Evolutionary conservation across 2,113 vertebrate genomes (phyloP).

Genomic region (Caracal caracal): DNA sequence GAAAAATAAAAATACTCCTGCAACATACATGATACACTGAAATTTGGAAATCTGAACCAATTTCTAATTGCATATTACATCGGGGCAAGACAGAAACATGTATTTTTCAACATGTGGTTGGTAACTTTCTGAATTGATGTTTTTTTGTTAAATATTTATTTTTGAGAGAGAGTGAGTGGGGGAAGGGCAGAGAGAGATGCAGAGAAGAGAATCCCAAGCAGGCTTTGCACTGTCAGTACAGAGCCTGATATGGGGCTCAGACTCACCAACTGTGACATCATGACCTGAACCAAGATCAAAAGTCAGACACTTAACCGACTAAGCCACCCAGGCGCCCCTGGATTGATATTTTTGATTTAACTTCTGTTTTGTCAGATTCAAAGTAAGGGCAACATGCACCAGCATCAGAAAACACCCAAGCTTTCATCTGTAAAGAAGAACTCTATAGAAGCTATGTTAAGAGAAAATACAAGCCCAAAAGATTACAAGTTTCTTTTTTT

Average conservation of each 20-base stretch:
- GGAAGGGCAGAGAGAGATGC: no score
- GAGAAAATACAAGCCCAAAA: not conserved
- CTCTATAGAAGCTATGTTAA: not conserved
- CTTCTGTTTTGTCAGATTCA: not conserved
- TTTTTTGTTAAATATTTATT: no score
- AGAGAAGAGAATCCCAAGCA: no score
- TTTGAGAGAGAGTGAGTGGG: no score
- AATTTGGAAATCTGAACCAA: not conserved
- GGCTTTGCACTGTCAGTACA: no score
- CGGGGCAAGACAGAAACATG: not conserved
- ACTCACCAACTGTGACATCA: no score
- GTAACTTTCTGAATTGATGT: not conserved
- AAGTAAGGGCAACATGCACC: not conserved
- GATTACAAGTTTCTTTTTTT: not conserved
- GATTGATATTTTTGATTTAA: constrained; percentile 7
- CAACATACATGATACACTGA: not conserved
- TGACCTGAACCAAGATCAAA: no score
- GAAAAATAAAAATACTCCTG: not conserved
- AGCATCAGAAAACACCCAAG: not conserved
- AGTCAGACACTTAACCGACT: no score
- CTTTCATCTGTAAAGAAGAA: not conserved
- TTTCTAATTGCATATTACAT: not conserved
- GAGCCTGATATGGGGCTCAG: no score
- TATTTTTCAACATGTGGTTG: not conserved
- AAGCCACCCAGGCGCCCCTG: no score